Evolutionary conservation across 2,113 vertebrate species (phyloP).

Genomic region (Seriola rivoliana): DNA sequence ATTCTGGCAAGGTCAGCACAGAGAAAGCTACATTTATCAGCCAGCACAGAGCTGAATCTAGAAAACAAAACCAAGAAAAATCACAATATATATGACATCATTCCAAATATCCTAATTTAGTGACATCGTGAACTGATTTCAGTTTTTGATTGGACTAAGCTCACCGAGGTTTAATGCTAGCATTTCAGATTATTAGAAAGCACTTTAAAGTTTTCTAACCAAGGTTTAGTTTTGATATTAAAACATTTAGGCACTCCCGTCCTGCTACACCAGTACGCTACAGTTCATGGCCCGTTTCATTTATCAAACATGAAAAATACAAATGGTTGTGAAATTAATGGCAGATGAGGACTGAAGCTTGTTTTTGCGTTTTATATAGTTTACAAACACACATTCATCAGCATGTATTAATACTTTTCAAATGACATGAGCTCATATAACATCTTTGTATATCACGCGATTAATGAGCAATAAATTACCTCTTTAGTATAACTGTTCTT

Average conservation of each 20-base stretch:
- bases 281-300: conserved; percentile 49
- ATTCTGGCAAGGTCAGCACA: conserved; percentile 41
- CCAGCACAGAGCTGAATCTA: conserved; percentile 48
- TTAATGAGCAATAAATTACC: conserved; percentile 78
- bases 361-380: conserved; percentile 46
- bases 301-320: conserved; percentile 50
- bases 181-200: conserved; percentile 49
- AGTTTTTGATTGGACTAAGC: conserved; percentile 50
- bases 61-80: conserved; percentile 27
- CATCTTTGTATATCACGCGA: conserved; percentile 65
- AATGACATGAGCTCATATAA: conserved; percentile 61
- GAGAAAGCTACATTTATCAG: conserved; percentile 56
- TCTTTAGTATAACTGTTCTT: conserved; percentile 78
- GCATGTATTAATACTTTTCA: conserved; percentile 67
- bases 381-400: conserved; percentile 77
- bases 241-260: conserved; percentile 73
- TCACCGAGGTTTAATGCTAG: conserved; percentile 56
- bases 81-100: conserved; percentile 59
- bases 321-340: conserved; percentile 46
- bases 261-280: conserved; percentile 55
- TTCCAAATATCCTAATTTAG: conserved; percentile 52
- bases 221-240: conserved; percentile 40
- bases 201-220: conserved; percentile 66
- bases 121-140: conserved; percentile 59
- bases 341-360: conserved; percentile 55